phyloP scores from a whole-genome alignment of 1,140 invertebrate genomes.

The Scaptomyza hsui region DNA sequence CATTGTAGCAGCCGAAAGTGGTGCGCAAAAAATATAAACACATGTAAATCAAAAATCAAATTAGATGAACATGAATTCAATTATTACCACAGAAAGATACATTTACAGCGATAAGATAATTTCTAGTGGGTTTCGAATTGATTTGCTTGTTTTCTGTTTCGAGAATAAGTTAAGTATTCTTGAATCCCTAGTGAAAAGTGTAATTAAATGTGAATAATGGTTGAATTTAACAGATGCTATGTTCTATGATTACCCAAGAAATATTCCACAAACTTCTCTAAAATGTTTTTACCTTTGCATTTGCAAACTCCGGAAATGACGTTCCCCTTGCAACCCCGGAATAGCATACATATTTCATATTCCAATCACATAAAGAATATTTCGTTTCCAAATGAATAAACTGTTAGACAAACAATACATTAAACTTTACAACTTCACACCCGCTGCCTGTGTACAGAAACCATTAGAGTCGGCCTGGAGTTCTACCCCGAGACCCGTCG shows the following conservation, averaged over 20 bases:
- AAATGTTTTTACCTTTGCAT: background rate
- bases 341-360: slow-evolving; percentile 44
- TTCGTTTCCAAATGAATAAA: slow-evolving; percentile 80
- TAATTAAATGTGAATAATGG: slow-evolving; percentile 1
- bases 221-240: background rate
- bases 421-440: slow-evolving; percentile 83
- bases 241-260: background rate
- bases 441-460: slow-evolving; percentile 63
- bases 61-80: slow-evolving; percentile 45
- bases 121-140: background rate
- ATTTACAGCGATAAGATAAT: background rate
- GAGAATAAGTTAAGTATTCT: background rate
- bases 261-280: background rate
- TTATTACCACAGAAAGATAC: slow-evolving; percentile 6
- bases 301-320: slow-evolving; percentile 8
- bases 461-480: slow-evolving; percentile 50
- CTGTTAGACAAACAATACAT: slow-evolving; percentile 81
- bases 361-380: slow-evolving; percentile 54
- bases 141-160: background rate
- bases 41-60: slow-evolving; percentile 76
- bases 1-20: slow-evolving; percentile 64
- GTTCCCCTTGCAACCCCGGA: slow-evolving; percentile 49
- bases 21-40: slow-evolving; percentile 71
- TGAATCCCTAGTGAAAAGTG: background rate
- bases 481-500: slow-evolving; percentile 28